A percentile compares a stretch with the other conserved stretches of the same genome.
Conservation (phyloP, 2,888 invertebrate species). For the Phymatocera aterrima region DNA sequence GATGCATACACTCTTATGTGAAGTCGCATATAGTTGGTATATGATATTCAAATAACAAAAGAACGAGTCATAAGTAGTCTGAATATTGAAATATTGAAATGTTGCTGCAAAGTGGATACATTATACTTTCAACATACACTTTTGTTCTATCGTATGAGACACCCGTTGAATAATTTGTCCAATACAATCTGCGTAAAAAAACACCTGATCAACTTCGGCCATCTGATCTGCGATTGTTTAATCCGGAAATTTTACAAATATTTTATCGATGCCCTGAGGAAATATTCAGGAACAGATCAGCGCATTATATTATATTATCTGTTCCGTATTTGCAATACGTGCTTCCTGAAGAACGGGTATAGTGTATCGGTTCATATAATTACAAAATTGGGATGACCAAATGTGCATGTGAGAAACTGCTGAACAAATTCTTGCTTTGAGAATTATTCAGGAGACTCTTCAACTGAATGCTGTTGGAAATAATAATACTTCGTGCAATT, state of each 20-base stretch:
- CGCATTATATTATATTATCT: not conserved
- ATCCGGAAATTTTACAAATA: not conserved
- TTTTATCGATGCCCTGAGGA: not conserved
- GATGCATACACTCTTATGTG: not conserved
- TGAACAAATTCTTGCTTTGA: not conserved
- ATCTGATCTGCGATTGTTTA: not conserved
- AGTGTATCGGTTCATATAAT: no score
- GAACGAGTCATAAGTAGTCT: constrained; percentile 17
- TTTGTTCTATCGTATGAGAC: not conserved
- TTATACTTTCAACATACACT: not conserved
- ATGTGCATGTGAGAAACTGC: not conserved
- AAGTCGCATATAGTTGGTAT: no score
- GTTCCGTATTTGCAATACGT: not conserved
- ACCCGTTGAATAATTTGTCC: no score
- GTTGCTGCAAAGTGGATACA: not conserved
- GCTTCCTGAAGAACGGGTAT: not conserved
- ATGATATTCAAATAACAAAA: constrained; percentile 4
- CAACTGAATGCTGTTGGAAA: not conserved
- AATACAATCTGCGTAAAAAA: not conserved
- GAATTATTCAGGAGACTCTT: not conserved
- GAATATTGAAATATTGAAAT: constrained; percentile 10
- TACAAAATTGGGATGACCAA: not conserved
- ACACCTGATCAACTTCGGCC: not conserved
- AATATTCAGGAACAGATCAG: not conserved
- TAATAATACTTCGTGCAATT: not conserved